phyloP scores from a whole-genome alignment of 1,140 invertebrate species.

The Drosophila nebulosa region DNA sequence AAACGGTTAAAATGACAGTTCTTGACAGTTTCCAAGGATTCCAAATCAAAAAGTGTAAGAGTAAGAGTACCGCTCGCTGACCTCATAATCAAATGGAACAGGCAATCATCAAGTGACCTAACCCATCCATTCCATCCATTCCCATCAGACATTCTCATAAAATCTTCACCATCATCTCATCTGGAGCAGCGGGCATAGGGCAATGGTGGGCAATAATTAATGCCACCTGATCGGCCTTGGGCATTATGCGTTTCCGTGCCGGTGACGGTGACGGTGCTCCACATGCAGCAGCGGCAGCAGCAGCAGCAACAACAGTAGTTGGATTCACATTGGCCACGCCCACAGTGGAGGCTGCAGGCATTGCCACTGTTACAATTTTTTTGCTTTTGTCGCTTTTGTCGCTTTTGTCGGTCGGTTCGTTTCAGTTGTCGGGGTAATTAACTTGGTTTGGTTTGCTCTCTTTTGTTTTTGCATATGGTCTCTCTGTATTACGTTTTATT shows the following conservation, averaged over 20 bases:
- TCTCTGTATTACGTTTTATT: slow-evolving; percentile 58
- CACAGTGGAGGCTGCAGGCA: slow-evolving; percentile 25
- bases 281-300: slow-evolving; percentile 29
- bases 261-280: slow-evolving; percentile 20
- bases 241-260: slow-evolving; percentile 31
- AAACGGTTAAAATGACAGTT: too few relatives aligned
- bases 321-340: slow-evolving; percentile 34
- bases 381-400: slow-evolving; percentile 54
- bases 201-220: slow-evolving; percentile 42
- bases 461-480: slow-evolving; percentile 58
- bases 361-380: slow-evolving; percentile 74
- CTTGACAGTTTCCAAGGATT: too few relatives aligned
- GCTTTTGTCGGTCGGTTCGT: too few relatives aligned
- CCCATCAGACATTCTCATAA: slow-evolving; percentile 5
- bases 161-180: slow-evolving; percentile 2
- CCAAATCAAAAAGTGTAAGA: too few relatives aligned
- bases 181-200: neutral
- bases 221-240: slow-evolving; percentile 69
- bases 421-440: slow-evolving; percentile 35
- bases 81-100: neutral
- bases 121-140: neutral
- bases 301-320: slow-evolving; percentile 26
- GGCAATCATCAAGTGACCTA: neutral
- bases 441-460: slow-evolving; percentile 15
- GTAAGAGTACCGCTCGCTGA: neutral